Conservation (phyloP, 1,140 invertebrate species). For the Metaphire vulgaris region DNA sequence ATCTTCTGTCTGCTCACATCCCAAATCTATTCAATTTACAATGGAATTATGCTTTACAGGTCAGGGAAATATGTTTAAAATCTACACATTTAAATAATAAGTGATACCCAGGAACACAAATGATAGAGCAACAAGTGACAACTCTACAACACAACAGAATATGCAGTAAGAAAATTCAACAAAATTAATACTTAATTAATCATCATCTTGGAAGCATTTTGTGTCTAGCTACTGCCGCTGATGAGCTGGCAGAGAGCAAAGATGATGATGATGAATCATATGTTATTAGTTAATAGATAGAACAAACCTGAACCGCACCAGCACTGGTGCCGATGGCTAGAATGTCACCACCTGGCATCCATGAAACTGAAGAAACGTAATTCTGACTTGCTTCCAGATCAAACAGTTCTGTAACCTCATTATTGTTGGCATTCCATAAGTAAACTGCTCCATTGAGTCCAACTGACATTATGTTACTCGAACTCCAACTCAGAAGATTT, state of each 20-base stretch:
- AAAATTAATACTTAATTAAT: no score
- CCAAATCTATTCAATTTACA: conserved; percentile 52
- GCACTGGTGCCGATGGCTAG: neutral
- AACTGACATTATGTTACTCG: conserved; percentile 82
- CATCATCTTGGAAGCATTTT: no score
- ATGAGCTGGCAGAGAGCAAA: no score
- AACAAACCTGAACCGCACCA: conserved; percentile 1
- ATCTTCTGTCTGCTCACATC: conserved; percentile 54
- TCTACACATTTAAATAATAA: conserved; percentile 51
- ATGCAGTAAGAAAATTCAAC: no score
- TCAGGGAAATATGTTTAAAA: neutral
- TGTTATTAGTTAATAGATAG: no score
- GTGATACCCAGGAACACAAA: conserved; percentile 54
- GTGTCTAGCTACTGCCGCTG: no score
- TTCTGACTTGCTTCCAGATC: neutral
- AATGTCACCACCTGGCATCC: neutral
- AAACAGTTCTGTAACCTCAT: neutral
- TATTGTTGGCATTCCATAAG: conserved; percentile 74
- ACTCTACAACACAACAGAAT: no score
- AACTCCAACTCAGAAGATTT: conserved; percentile 91
- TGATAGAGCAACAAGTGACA: neutral
- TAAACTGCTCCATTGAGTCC: conserved; percentile 81
- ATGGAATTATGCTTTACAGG: neutral
- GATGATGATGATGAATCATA: no score
- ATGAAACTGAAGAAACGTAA: neutral